Evolutionary conservation across 2,797 vertebrate species (phyloP), one percentile per base, ranked within the genome.

Genomic region (Chelonia mydas): DNA sequence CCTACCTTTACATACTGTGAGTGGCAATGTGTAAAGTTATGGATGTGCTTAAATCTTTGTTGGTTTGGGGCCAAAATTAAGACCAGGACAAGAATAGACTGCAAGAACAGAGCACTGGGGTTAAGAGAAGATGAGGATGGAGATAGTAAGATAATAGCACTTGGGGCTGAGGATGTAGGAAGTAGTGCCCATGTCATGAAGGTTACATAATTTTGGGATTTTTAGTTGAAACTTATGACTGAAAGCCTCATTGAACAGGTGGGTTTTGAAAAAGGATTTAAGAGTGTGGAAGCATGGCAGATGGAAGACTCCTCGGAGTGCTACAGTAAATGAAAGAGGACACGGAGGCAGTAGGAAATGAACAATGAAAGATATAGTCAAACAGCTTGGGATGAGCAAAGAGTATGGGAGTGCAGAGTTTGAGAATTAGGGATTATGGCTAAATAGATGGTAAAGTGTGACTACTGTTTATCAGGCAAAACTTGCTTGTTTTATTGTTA

Each of bases 171-270:
- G 82, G 54, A 83, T 33, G 61, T 92, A 49, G 21, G 13, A 84
- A 86, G 84, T 50, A 91, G 84, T 9, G 11, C 80, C 21, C 11
- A 6, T 87, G 45, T 81, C 78, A 77, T 87, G 92, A 95, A 78
- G 33, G 5, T 51, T 8, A 31, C 76, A 23, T 11, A 80, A n/a
- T 2, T 84, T 45, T 31, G 13, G 55, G 7, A 37, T 25, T 72
- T 72, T 72, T 87, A 74, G 27, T 86, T 85, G 86, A 4, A 50
- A 3, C 31, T 78, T 47, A 41, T 92, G 77, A 50, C 41, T 86
- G 54, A 9, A 17, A 37, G 65, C 1, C 3, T 54, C 45, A 81
- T 81, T 87, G 37, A 74, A 77, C 9, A 41, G 92, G 37, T 77
- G 41, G 6, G 3, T 72, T 94, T 95, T 76, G 79, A 61, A 61